These are phyloP conservation scores for Vulpes ferrilata DNA, from an alignment of 2,113 vertebrate species.

Conservation along the genomic window DNA sequence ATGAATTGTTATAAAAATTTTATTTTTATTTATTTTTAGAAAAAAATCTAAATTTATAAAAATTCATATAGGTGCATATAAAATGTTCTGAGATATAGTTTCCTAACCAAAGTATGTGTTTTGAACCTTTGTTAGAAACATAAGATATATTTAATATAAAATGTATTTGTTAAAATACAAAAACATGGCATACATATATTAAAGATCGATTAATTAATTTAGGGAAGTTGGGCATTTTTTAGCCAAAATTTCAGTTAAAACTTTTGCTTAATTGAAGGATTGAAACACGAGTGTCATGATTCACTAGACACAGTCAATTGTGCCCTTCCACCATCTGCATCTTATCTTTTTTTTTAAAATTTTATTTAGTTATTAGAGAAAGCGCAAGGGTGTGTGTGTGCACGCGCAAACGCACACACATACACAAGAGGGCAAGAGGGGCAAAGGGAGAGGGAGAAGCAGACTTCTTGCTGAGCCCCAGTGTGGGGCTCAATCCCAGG, in stretches of 20 bases:
- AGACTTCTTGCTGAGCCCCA: not conserved
- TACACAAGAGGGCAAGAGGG: not conserved
- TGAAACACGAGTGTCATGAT: not conserved
- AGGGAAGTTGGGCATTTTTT: not conserved
- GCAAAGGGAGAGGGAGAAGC: not conserved
- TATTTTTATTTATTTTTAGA: too few relatives aligned
- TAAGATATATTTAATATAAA: not conserved
- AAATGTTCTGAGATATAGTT: not conserved
- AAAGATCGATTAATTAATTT: not conserved
- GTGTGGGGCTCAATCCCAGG: not conserved
- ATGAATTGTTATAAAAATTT: too few relatives aligned
- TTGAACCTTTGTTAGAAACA: conserved; percentile 2
- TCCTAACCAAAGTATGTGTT: not conserved
- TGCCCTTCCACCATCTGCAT: not conserved
- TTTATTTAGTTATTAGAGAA: not conserved
- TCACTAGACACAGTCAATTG: not conserved
- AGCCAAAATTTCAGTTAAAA: not conserved
- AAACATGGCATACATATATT: not conserved
- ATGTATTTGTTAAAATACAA: not conserved
- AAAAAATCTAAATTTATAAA: not conserved
- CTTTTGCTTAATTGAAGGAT: not conserved
- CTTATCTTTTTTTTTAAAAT: not conserved
- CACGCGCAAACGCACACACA: too few relatives aligned
- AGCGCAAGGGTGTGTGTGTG: too few relatives aligned
- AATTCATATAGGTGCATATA: not conserved